Evolutionary conservation across 2,113 vertebrate species (phyloP).

Genomic region (Entomyzon cyanotis): DNA sequence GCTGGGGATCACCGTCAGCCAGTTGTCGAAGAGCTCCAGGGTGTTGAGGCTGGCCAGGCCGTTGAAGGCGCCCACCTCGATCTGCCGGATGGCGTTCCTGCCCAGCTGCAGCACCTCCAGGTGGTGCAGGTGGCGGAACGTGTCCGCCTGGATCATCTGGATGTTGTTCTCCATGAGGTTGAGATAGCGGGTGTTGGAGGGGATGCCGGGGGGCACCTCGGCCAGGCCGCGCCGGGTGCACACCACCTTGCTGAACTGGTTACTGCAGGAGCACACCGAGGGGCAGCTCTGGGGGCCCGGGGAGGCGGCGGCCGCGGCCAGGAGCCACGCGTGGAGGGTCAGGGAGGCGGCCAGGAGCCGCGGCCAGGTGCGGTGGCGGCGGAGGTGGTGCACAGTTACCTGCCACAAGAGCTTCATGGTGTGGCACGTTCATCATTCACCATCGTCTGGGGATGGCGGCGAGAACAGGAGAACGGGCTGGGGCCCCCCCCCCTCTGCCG

Average conservation of each 20-base stretch:
- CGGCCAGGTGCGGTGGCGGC: constrained; percentile 81
- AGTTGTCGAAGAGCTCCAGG: constrained; percentile 97
- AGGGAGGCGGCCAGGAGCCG: constrained; percentile 91
- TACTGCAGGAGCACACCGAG: constrained; percentile 93
- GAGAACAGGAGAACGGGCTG: constrained; percentile 83
- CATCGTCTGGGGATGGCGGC: constrained; percentile 88
- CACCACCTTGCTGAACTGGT: constrained; percentile 97
- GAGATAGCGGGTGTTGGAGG: constrained; percentile 91
- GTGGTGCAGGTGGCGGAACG: constrained; percentile 93
- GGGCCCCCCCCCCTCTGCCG: constrained; percentile 77
- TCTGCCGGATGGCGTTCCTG: constrained; percentile 94
- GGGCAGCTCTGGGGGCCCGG: constrained; percentile 92
- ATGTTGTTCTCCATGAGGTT: constrained; percentile 99
- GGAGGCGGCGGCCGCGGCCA: constrained; percentile 71
- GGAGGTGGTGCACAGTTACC: constrained; percentile 90
- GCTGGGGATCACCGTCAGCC: constrained; percentile 95
- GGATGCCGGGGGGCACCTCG: constrained; percentile 91
- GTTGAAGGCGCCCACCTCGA: constrained; percentile 98
- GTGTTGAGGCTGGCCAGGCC: constrained; percentile 97
- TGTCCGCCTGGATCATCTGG: constrained; percentile 94
- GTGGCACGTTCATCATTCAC: constrained; percentile 98
- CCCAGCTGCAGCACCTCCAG: constrained; percentile 97
- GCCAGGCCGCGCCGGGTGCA: constrained; percentile 91
- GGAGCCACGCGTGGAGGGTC: constrained; percentile 88
- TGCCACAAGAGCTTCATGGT: constrained; percentile 98